phyloP scores from a whole-genome alignment of 1,140 invertebrate genomes.

The Drosophila jambulina region DNA sequence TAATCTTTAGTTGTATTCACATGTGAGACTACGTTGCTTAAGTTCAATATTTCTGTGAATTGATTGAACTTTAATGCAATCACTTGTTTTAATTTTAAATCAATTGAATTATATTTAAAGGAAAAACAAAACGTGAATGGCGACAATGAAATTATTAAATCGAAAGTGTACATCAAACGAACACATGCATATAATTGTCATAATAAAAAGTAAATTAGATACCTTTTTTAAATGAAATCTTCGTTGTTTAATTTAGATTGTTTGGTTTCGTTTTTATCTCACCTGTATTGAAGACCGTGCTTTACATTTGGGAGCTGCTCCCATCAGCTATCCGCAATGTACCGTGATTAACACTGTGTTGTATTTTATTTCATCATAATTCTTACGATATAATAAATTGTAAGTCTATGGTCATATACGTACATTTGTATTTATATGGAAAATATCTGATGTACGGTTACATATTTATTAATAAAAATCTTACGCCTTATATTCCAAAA shows the following conservation, averaged over 20 bases:
- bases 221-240: constrained; percentile 66
- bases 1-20: constrained; percentile 71
- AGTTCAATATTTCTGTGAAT: constrained; percentile 76
- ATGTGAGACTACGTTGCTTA: constrained; percentile 78
- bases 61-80: constrained; percentile 71
- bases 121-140: constrained; percentile 28
- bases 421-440: too few species aligned
- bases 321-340: background rate
- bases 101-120: constrained; percentile 58
- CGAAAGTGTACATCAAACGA: constrained; percentile 62
- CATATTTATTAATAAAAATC: too few species aligned
- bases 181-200: constrained; percentile 72
- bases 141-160: constrained; percentile 62
- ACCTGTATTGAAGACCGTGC: background rate
- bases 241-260: constrained; percentile 1
- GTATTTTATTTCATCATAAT: background rate
- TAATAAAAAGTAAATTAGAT: constrained; percentile 76
- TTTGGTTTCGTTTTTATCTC: background rate
- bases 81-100: constrained; percentile 62
- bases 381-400: too few species aligned
- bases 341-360: too few species aligned
- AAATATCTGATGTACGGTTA: too few species aligned
- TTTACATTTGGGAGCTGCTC: background rate
- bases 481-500: too few species aligned
- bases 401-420: too few species aligned